Evolutionary conservation across 92 coral and sea anemone species (phyloP).

Genomic region (Epizoanthus scotinus): DNA sequence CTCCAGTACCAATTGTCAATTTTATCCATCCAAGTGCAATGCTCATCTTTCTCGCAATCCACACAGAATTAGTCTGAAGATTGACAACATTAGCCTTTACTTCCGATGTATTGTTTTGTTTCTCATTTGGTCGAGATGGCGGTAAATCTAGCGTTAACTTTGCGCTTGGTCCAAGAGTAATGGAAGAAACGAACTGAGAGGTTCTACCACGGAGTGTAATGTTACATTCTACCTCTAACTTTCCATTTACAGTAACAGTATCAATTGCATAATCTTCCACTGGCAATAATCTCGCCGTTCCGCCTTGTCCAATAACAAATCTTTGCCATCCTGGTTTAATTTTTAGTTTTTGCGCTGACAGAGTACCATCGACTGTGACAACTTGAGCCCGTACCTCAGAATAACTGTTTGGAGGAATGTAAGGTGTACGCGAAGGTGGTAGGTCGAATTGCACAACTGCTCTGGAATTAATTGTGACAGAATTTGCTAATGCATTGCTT

Average conservation of each 20-base stretch:
- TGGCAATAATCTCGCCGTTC: slow-evolving; percentile 58
- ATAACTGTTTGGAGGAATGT: slow-evolving; percentile 26
- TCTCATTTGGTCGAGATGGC: slow-evolving; percentile 5
- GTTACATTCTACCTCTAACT: slow-evolving; percentile 60
- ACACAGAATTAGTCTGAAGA: slow-evolving; percentile 9
- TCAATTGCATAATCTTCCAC: slow-evolving; percentile 60
- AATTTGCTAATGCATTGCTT: slow-evolving; percentile 5
- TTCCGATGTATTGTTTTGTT: slow-evolving; percentile 15
- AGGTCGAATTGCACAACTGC: slow-evolving; percentile 25
- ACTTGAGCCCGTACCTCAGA: slow-evolving; percentile 32
- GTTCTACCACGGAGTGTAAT: slow-evolving; percentile 66
- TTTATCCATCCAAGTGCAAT: slow-evolving; percentile 29
- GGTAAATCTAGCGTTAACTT: slow-evolving; percentile 11
- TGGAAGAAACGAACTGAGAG: slow-evolving; percentile 43
- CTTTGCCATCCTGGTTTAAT: slow-evolving; percentile 86
- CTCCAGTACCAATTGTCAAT: slow-evolving; percentile 21
- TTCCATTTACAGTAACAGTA: slow-evolving; percentile 58
- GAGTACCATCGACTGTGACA: slow-evolving; percentile 65
- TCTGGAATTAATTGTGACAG: slow-evolving; percentile 11
- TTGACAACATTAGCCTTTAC: slow-evolving; percentile 13
- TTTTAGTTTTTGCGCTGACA: slow-evolving; percentile 59
- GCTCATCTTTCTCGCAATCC: slow-evolving; percentile 29
- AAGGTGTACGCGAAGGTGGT: slow-evolving; percentile 7
- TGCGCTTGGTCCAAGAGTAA: slow-evolving; percentile 26
- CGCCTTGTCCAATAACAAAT: slow-evolving; percentile 61